These are phyloP conservation scores for Pseudochaenichthys georgianus DNA, from an alignment of 2,797 vertebrate species.

Conservation along the genomic window DNA sequence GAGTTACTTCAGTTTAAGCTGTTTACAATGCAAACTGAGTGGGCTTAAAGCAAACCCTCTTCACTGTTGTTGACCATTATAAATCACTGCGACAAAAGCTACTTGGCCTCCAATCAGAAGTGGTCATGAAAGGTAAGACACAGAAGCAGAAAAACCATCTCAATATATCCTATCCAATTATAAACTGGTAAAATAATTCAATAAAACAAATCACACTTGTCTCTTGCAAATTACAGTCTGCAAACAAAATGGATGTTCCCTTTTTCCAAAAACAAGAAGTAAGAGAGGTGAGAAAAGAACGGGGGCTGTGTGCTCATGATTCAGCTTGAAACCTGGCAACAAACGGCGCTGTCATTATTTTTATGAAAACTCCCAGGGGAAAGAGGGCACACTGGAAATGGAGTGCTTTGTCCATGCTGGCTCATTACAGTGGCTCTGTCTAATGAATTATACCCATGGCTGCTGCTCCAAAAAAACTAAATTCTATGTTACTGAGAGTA, in stretches of 20 bases:
- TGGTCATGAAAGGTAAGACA: neutral
- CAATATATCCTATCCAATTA: conserved; percentile 14
- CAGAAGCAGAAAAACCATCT: conserved; percentile 3
- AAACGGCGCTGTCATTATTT: conserved; percentile 71
- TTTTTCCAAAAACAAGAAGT: conserved; percentile 26
- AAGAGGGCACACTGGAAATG: conserved; percentile 68
- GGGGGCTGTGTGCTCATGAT: conserved; percentile 59
- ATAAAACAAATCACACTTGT: conserved; percentile 35
- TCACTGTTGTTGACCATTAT: neutral
- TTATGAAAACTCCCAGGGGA: conserved; percentile 62
- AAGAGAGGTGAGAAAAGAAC: conserved; percentile 46
- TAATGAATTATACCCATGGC: conserved; percentile 58
- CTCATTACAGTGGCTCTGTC: conserved; percentile 68
- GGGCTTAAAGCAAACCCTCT: neutral
- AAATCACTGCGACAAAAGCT: neutral
- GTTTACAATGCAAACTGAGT: neutral
- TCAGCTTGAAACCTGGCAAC: conserved; percentile 78
- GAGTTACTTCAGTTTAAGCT: neutral
- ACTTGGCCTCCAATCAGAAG: neutral
- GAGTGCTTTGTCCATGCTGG: conserved; percentile 67
- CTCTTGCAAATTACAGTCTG: conserved; percentile 38
- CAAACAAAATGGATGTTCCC: conserved; percentile 26
- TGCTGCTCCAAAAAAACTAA: conserved; percentile 39
- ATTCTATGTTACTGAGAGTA: conserved; percentile 17
- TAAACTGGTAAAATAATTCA: conserved; percentile 27